Base-by-base conservation (phyloP, 2,797 vertebrate genomes). In the Etheostoma perlongum region DNA sequence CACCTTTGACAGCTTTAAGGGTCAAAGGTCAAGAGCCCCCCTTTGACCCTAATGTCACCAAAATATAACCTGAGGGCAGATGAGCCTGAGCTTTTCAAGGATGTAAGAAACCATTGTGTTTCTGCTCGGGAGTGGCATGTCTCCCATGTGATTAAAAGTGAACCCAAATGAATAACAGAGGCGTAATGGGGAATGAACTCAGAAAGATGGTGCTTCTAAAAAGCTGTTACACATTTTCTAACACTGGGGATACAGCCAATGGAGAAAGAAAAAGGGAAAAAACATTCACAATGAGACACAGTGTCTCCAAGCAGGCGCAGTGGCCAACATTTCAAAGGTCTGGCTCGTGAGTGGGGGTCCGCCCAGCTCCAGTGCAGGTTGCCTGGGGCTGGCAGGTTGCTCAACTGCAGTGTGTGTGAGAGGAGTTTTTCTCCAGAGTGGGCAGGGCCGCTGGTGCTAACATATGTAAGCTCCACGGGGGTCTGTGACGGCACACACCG, bases 381-480 rank as follows among this genome's bases (percentile, higher is more conserved):
- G 89, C 88, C 83, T 83, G 60, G 62, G 85, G 86, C 85, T 85
- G 87, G 86, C 88, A 90, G 89, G 88, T 88, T 86, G 85, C 62
- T 90, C 84, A 85, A 79, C 88, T 86, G 89, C 91, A 89, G 83
- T 77, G 76, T 76, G 76, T 76, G 80, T 58, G 52, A 63, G 82
- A 76, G 77, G 75, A 88, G 82, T 82, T 85, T 83, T 87, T 79
- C 74, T 82, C 80, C 85, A 68, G 74, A 86, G 81, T 80, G 86
- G 87, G 85, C 76, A 78, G 83, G 83, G 79, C 85, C 23, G 51
- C 83, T 53, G 87, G 55, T 76, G 85, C 86, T 85, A 83, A 91
- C 92, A 92, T 90, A 91, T 89, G 92, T 88, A 88, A 74, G 79
- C 88, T 88, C 87, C 84, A 81, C 87, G 14, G 92, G 90, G 86